These are phyloP conservation scores for Dexiosoma caninum DNA, from an alignment of 2,888 invertebrate genomes.

Conservation along the genomic window DNA sequence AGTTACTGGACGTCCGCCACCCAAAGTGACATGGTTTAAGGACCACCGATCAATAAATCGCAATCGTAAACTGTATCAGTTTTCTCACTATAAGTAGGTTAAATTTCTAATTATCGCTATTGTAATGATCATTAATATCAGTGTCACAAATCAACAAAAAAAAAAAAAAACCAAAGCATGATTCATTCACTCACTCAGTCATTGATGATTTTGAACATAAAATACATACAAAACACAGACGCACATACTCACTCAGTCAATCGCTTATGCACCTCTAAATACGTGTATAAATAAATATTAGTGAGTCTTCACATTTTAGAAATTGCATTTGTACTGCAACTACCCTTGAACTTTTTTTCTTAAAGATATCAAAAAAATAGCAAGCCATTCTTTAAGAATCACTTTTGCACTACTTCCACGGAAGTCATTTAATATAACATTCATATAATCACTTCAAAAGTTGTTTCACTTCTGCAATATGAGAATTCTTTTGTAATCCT, in stretches of 20 bases:
- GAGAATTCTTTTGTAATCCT: too few species aligned
- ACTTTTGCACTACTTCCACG: too few species aligned
- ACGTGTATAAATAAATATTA: neutral
- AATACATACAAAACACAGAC: neutral
- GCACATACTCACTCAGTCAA: neutral
- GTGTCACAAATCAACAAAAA: slow-evolving; percentile 5
- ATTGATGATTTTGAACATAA: slow-evolving; percentile 47
- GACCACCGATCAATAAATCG: slow-evolving; percentile 82
- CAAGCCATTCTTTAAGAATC: too few species aligned
- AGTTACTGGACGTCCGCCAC: slow-evolving; percentile 87
- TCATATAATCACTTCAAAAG: too few species aligned
- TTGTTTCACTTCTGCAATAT: too few species aligned
- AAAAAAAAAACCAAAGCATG: too few species aligned
- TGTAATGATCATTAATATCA: slow-evolving; percentile 21
- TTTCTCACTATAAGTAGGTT: slow-evolving; percentile 77
- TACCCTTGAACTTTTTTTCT: slow-evolving; percentile 35
- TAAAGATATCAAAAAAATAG: too few species aligned
- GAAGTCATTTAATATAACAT: too few species aligned
- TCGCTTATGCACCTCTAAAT: neutral
- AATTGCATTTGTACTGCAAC: neutral
- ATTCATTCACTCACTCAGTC: slow-evolving; percentile 49
- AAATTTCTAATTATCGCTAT: slow-evolving; percentile 31
- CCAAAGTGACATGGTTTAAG: slow-evolving; percentile 90
- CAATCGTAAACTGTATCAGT: slow-evolving; percentile 76
- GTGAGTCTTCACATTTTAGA: neutral